Evolutionary conservation across 2,797 vertebrate genomes (phyloP), one percentile per base, ranked within the genome.

Genomic region (Myripristis jacobus): DNA sequence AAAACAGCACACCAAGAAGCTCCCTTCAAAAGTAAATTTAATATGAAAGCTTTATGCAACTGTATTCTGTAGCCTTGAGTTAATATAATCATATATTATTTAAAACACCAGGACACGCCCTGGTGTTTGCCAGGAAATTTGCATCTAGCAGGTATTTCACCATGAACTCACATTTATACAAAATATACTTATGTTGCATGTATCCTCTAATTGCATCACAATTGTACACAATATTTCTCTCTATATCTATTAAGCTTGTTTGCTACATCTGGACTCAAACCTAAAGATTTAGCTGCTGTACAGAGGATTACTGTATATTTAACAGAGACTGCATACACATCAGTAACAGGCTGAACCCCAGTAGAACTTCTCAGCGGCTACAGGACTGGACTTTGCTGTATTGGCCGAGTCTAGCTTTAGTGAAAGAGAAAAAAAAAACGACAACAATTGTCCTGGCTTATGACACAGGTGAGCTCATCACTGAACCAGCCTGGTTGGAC

Each of bases 401-500:
- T 50, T 75, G 53, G n/a, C 19, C 61, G 38, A 51, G 61, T 47
- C 22, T 13, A 51, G 65, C 57, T 38, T 41, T 68, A 67, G 31
- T 15, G 38, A 2, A 36, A 50, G n/a, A n/a, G n/a, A n/a, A n/a
- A n/a, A n/a, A n/a, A n/a, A n/a, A n/a, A n/a, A n/a, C n/a, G 47
- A 31, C 70, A 74, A 44, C 5, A 3, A 60, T 12, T 51, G 48
- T 56, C 34, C 43, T 19, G n/a, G 22, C 22, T 60, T 44, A 43
- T 47, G 56, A 63, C 76, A 66, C 71, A 77, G 44, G 74, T 36
- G 11, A 41, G 46, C 61, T 51, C 61, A 11, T 12, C 21, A 25
- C 3, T 58, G 56, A 46, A 59, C 63, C 43, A 7, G 56, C 53
- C 67, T 48, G 78, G 74, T 78, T 63, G 68, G 71, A 66, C 82